Evolutionary conservation across 1,140 invertebrate species (phyloP), one percentile per base, ranked within the genome.

Genomic region (Papilio polytes): DNA sequence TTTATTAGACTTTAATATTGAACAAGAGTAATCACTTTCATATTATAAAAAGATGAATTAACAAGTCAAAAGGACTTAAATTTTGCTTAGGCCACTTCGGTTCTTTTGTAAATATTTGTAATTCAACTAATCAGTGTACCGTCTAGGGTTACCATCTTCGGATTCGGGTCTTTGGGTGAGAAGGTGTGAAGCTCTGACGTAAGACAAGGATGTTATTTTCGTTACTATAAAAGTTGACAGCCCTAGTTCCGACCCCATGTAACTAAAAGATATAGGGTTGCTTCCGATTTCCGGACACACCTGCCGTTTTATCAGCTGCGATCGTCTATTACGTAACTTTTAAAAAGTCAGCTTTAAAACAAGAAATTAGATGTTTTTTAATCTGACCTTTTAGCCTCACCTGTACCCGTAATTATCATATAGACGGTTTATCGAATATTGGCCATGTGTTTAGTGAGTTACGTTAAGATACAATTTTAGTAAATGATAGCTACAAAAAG

Each of bases 1-100:
- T 74, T 74, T 74, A 74, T 51, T 46, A 73, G 36, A 26, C 22
- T 66, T 12, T 31, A 31, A 66, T 41, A 73, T 73, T 36, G 41
- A 73, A 73, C 36, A 7, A 46, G 70, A 15, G n/a, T 20, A 48
- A 51, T 80, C 31, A 3, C 20, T 66, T 66, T 66, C 63, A 66
- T 26, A 15, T 66, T 66, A 31, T 66, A 66, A 66, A 13, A 66
- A 66, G 63, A 66, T 66, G 59, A 66, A 2, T 12, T 31, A 18
- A 48, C 36, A 36, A 46, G 31, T 36, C 4, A 36, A 36, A 36
- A 36, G 2, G 2, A 36, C 31, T 36, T 36, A 36, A 36, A 36
- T 36, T n/a, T n/a, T n/a, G n/a, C 31, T 36, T 36, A 36, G 3
- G 31, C 3, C 1, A 36, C 31, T 3, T 36, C 31, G 31, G 31